Conservation (phyloP, 2,113 vertebrate species). For the Phoxinus phoxinus region DNA sequence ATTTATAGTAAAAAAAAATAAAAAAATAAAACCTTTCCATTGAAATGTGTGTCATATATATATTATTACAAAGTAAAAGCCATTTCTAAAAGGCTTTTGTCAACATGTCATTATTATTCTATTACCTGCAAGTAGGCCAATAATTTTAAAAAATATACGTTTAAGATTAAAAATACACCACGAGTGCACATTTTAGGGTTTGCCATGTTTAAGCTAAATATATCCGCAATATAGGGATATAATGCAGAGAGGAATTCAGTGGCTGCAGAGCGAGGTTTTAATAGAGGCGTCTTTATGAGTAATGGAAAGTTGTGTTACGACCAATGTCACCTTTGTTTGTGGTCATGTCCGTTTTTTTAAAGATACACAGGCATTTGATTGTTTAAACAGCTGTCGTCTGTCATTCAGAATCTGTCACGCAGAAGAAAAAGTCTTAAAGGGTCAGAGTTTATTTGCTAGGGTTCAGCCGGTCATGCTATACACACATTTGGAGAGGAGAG, state of each 20-base stretch:
- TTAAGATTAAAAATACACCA: too few relatives aligned
- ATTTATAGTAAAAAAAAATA: neutral
- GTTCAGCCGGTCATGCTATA: slow-evolving; percentile 59
- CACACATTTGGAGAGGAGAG: slow-evolving; percentile 58
- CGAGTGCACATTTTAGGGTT: too few relatives aligned
- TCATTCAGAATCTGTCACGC: slow-evolving; percentile 50
- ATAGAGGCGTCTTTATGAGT: neutral
- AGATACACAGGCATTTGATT: slow-evolving; percentile 49
- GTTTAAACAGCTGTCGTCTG: slow-evolving; percentile 77
- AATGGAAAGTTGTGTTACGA: slow-evolving; percentile 34
- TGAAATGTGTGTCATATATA: neutral
- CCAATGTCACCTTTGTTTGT: slow-evolving; percentile 42
- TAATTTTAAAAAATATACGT: too few relatives aligned
- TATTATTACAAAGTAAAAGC: too few relatives aligned
- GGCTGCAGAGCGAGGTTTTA: neutral
- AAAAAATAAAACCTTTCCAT: neutral
- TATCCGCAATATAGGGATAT: slow-evolving; percentile 11
- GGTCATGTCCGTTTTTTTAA: slow-evolving; percentile 52
- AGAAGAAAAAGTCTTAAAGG: slow-evolving; percentile 61
- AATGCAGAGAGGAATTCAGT: neutral
- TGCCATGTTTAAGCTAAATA: slow-evolving; percentile 26
- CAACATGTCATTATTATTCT: too few relatives aligned
- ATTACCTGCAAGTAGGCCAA: too few relatives aligned
- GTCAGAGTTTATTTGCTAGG: slow-evolving; percentile 59
- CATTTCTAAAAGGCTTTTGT: too few relatives aligned